Evolutionary conservation across 2,113 vertebrate species (phyloP), one percentile per base, ranked within the genome.

Genomic region (Hippopotamus amphibius): DNA sequence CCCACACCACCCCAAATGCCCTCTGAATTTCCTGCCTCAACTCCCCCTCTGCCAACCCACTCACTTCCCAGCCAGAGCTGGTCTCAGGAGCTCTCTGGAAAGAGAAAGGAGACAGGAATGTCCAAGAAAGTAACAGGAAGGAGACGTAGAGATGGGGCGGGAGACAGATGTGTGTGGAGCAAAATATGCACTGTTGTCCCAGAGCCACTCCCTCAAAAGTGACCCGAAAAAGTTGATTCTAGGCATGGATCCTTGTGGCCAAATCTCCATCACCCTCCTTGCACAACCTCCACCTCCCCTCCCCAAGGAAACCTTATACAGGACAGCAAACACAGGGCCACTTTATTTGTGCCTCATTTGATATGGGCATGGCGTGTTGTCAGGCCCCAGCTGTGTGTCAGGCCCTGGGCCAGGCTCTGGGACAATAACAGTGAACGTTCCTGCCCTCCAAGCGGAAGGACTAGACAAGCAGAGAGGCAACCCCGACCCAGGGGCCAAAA

Each of bases 311-410:
- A 22, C 61, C 41, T 46, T 21, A 50, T 63, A 10, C 24, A 71
- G 22, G 37, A 74, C 22, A 50, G 50, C 59, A 92, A 63, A 37
- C 79, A 26, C 41, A 88, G 33, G 22, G 6, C 19, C 11, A 11
- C 43, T 85, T 57, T 21, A 10, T 28, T 30, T 37, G 46, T 57
- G 50, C 9, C 46, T 66, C 17, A 12, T 22, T 28, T 53, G 61
- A 33, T 26, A 28, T 0, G 0, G 6, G 21, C 21, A 28, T 28
- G 1, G 2, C 0, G 22, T 33, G 26, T 61, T 48, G 22, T 37
- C 74, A 76, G 86, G 53, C 9, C 12, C 37, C 76, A 17, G 1
- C 28, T 6, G 5, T 30, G 53, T 46, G 5, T 37, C 26, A 33
- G 53, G 37, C 24, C 5, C 79, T 24, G 13, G 22, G 71, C 41